Evolutionary conservation across 2,888 invertebrate species (phyloP).

Genomic region (Dryomyza anilis): DNA sequence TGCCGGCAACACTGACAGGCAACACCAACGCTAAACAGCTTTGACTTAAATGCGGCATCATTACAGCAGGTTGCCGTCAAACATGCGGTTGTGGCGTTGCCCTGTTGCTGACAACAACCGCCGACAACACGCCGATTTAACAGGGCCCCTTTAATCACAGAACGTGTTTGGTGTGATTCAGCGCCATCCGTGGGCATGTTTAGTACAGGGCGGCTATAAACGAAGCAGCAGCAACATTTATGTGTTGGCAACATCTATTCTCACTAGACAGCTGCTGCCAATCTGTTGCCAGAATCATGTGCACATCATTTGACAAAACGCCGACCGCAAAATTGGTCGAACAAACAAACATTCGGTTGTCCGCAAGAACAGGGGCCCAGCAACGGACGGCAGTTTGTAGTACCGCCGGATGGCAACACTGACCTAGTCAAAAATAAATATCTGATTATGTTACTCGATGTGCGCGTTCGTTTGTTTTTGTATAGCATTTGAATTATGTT

Average conservation of each 20-base stretch:
- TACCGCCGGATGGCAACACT: constrained; percentile 5
- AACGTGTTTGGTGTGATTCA: background rate
- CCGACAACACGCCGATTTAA: constrained; percentile 27
- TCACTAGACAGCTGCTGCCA: background rate
- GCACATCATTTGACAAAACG: background rate
- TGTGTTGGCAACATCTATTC: background rate
- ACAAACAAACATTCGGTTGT: constrained; percentile 27
- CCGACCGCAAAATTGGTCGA: constrained; percentile 12
- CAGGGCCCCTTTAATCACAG: constrained; percentile 9
- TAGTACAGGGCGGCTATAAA: background rate
- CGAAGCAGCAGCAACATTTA: background rate
- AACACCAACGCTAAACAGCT: background rate
- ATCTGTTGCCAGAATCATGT: background rate
- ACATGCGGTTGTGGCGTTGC: background rate
- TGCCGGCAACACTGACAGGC: background rate
- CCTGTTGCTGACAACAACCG: constrained; percentile 21
- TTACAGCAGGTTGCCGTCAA: constrained; percentile 7
- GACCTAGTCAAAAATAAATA: constrained; percentile 22
- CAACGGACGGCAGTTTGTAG: background rate
- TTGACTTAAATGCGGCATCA: background rate
- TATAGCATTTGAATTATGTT: no score
- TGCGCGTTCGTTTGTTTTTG: no score
- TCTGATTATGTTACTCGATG: no score
- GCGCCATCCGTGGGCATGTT: background rate
- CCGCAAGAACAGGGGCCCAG: constrained; percentile 18